Evolutionary conservation across 2,888 invertebrate genomes (phyloP), one percentile per base, ranked within the genome.

Genomic region (Philereme transversata): DNA sequence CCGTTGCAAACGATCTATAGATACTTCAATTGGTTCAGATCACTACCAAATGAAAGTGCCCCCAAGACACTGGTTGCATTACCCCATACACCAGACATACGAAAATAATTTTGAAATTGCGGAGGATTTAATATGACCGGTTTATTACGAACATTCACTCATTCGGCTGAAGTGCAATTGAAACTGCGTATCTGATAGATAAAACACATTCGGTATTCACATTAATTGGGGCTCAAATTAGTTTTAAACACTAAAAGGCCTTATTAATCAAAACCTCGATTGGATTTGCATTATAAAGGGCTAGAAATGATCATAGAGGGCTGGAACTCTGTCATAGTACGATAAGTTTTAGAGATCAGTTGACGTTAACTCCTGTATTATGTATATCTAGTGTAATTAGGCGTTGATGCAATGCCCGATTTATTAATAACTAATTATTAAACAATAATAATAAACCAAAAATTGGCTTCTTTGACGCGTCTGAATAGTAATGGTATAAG

Each of bases 391-490:
- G 82, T 73, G 57, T 81, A 78, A 80, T 74, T 51, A 53, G 72
- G 83, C 83, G 80, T 87, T 87, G 83, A 79, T 77, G 71, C 79
- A 78, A 79, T 75, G 79, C 73, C 68, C 64, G 50, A 65, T 66
- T 68, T 72, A 68, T 59, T 68, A 66, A 66, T 66, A 61, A 70
- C 69, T 70, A 73, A 69, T 72, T 72, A 74, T 78, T 77, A 72
- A 74, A 76, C 75, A 78, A 79, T 74, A 77, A 79, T 82, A 83
- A 83, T 82, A 86, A 87, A 87, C 89, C 87, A 88, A 90, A 90
- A 84, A 89, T 87, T 84, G 86, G 88, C 90, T 90, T 90, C 79
- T 83, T 82, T 81, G 82, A 78, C 74, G 81, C 85, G 79, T 87
- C 86, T 87, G 83, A 87, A 57, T 63, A 63, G 81, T 79, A 74